A percentile compares a stretch with the other conserved stretches of the same genome.
These are phyloP conservation scores for Himalopsyche japonica DNA, from an alignment of 2,888 invertebrate genomes.

Conservation along the genomic window DNA sequence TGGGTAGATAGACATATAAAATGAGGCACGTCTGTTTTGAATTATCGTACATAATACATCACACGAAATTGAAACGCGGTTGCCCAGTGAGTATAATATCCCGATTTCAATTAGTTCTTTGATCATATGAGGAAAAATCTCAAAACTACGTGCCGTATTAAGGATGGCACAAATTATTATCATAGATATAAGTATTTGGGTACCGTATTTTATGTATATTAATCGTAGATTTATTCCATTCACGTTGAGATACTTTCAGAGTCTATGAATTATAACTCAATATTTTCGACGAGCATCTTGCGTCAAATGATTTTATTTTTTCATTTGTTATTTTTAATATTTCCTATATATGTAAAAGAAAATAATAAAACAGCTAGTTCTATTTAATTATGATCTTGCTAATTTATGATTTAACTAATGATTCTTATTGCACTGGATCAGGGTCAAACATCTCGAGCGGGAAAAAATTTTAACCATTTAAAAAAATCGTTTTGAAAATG, in stretches of 20 bases:
- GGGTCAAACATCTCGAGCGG: too few species aligned
- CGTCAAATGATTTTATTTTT: too few species aligned
- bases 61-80: slow-evolving; percentile 12
- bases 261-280: too few species aligned
- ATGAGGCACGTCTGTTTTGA: slow-evolving; percentile 14
- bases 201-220: neutral
- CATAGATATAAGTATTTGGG: neutral
- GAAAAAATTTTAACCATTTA: too few species aligned
- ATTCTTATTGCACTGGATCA: too few species aligned
- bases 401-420: too few species aligned
- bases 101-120: slow-evolving; percentile 13
- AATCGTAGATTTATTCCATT: neutral
- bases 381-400: too few species aligned
- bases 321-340: too few species aligned
- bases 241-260: neutral
- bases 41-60: slow-evolving; percentile 19
- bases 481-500: too few species aligned
- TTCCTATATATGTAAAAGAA: too few species aligned
- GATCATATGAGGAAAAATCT: slow-evolving; percentile 6
- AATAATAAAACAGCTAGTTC: too few species aligned
- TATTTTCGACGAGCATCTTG: too few species aligned
- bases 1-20: neutral
- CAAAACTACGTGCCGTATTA: neutral
- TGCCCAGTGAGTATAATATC: slow-evolving; percentile 6
- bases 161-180: neutral